Percentiles rank a stretch among this genome's conserved stretches.
Evolutionary conservation across 2,797 vertebrate species (phyloP).

Genomic region (Pampus argenteus): DNA sequence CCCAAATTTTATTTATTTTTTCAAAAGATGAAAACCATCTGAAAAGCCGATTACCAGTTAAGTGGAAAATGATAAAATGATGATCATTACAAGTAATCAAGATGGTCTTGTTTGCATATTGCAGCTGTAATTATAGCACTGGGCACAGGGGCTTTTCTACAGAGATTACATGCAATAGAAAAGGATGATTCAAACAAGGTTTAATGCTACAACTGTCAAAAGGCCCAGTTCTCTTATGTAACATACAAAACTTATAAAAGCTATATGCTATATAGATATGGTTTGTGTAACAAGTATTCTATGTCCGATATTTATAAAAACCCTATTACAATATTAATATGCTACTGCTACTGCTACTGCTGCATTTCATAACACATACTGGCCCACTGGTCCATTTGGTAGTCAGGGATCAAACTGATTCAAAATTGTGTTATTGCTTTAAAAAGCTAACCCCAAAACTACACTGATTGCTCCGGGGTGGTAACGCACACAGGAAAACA

Average conservation of each 20-base stretch:
- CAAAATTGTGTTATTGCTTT: conserved; percentile 3
- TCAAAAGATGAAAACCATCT: conserved; percentile 61
- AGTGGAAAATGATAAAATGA: conserved; percentile 85
- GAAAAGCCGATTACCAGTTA: conserved; percentile 77
- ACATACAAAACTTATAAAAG: conserved; percentile 18
- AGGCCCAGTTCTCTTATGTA: conserved; percentile 40
- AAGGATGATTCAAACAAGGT: conserved; percentile 49
- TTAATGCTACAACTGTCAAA: conserved; percentile 53
- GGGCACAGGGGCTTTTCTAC: conserved; percentile 61
- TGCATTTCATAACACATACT: not conserved
- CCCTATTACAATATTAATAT: not conserved
- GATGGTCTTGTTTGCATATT: conserved; percentile 74
- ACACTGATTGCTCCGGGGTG: conserved; percentile 1
- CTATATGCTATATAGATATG: no score
- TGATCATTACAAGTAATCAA: conserved; percentile 82
- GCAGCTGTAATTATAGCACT: conserved; percentile 74
- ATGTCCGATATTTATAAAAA: not conserved
- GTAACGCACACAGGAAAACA: conserved; percentile 16
- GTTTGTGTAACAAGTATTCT: not conserved
- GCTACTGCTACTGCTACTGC: not conserved
- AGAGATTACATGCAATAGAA: conserved; percentile 61
- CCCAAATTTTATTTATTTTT: conserved; percentile 28
- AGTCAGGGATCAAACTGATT: conserved; percentile 1
- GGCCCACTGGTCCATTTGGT: not conserved
- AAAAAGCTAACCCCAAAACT: conserved; percentile 18